These are phyloP conservation scores for Gymnorhina tibicen DNA, from an alignment of 2,113 vertebrate genomes.

Conservation along the genomic window DNA sequence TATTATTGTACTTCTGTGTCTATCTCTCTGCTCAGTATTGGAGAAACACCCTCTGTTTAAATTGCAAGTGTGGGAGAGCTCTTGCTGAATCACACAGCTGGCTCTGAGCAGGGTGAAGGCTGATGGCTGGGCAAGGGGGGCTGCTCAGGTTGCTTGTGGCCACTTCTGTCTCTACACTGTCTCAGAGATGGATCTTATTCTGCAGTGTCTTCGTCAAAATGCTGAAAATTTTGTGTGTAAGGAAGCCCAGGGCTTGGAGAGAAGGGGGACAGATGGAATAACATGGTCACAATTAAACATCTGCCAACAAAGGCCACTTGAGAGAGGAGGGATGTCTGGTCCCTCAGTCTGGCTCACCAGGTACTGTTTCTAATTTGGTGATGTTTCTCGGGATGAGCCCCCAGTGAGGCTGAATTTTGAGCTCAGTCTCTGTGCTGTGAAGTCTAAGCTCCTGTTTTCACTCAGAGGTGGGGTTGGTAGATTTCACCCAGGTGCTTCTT, in stretches of 20 bases:
- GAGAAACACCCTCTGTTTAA: background rate
- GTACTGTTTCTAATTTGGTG: background rate
- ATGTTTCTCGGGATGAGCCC: background rate
- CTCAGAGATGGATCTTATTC: background rate
- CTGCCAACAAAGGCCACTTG: background rate
- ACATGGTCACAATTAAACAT: fast-evolving
- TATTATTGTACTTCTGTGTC: background rate
- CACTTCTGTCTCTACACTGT: background rate
- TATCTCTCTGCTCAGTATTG: background rate
- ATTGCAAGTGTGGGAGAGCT: background rate
- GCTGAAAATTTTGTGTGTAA: background rate
- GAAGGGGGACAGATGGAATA: background rate
- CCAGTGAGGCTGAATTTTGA: background rate
- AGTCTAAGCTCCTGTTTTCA: background rate
- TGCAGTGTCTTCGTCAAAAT: background rate
- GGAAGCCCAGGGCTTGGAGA: background rate
- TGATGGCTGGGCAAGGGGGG: background rate
- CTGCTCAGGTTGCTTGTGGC: background rate
- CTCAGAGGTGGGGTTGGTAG: fast-evolving
- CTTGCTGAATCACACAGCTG: background rate
- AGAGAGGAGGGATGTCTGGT: background rate
- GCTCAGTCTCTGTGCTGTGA: background rate
- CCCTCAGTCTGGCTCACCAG: background rate
- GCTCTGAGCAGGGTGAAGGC: background rate
- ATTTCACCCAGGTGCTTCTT: background rate